phyloP scores from a whole-genome alignment of 2,113 vertebrate species.

The Chiloscyllium plagiosum region DNA sequence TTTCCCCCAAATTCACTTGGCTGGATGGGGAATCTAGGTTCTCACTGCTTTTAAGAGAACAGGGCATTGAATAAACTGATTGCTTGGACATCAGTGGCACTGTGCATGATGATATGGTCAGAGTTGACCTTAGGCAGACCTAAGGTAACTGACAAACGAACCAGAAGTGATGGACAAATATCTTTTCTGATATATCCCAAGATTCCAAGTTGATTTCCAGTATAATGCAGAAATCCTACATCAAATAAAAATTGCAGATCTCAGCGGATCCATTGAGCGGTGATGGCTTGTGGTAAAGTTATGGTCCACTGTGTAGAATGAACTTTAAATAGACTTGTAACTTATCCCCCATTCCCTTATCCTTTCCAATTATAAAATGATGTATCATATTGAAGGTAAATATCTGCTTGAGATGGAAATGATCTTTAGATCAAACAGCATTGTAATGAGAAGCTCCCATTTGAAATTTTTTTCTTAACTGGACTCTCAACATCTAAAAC shows the following conservation, averaged over 20 bases:
- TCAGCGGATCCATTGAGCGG: neutral
- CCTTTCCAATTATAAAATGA: neutral
- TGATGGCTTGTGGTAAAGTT: neutral
- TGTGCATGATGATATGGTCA: too few species aligned
- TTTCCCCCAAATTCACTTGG: too few species aligned
- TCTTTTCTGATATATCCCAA: too few species aligned
- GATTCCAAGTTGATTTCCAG: neutral
- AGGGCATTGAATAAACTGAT: too few species aligned
- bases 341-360: neutral
- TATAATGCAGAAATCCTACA: neutral
- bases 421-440: neutral
- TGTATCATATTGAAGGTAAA: neutral
- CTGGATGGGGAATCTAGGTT: too few species aligned
- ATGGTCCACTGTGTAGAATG: neutral
- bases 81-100: too few species aligned
- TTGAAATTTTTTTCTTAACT: too few species aligned
- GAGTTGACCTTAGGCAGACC: neutral
- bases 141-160: neutral
- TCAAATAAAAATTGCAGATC: neutral
- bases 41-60: too few species aligned
- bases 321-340: neutral
- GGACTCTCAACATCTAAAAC: neutral
- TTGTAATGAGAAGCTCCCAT: slow-evolving; percentile 19
- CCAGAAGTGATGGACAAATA: neutral
- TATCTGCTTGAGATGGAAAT: neutral